Percentiles rank a stretch among this genome's conserved stretches.
Conservation (phyloP, 2,888 invertebrate genomes). For the Augiades crinisus region DNA sequence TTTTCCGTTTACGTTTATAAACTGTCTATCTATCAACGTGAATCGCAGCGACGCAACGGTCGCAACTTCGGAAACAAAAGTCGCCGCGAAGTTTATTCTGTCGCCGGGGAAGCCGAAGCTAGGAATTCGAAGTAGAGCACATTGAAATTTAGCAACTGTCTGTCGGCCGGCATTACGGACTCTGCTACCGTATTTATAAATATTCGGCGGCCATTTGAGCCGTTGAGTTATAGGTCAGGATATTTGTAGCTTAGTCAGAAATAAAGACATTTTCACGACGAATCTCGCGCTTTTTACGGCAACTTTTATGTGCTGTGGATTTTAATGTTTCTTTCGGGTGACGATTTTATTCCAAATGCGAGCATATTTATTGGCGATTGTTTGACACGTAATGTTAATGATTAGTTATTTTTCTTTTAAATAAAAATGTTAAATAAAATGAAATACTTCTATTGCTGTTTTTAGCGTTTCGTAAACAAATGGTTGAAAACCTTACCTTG, state of each 20-base stretch:
- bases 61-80: constrained; percentile 34
- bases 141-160: constrained; percentile 80
- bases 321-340: background rate
- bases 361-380: too few relatives aligned
- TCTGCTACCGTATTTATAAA: constrained; percentile 73
- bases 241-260: constrained; percentile 57
- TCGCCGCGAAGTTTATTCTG: constrained; percentile 51
- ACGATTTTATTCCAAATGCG: background rate
- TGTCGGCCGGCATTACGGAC: constrained; percentile 67
- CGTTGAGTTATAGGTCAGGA: constrained; percentile 60
- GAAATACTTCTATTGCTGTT: too few relatives aligned
- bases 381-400: too few relatives aligned
- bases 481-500: too few relatives aligned
- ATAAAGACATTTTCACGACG: constrained; percentile 37
- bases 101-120: constrained; percentile 59
- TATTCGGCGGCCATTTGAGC: constrained; percentile 64
- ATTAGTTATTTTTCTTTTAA: too few relatives aligned
- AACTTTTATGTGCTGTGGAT: background rate
- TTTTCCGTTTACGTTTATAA: too few relatives aligned
- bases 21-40: background rate
- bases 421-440: too few relatives aligned
- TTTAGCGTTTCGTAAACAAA: too few relatives aligned
- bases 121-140: constrained; percentile 69
- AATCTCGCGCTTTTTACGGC: constrained; percentile 15
- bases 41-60: constrained; percentile 2